Base-by-base conservation (phyloP, 1,140 invertebrate species). In the Drosophila sucinea region DNA sequence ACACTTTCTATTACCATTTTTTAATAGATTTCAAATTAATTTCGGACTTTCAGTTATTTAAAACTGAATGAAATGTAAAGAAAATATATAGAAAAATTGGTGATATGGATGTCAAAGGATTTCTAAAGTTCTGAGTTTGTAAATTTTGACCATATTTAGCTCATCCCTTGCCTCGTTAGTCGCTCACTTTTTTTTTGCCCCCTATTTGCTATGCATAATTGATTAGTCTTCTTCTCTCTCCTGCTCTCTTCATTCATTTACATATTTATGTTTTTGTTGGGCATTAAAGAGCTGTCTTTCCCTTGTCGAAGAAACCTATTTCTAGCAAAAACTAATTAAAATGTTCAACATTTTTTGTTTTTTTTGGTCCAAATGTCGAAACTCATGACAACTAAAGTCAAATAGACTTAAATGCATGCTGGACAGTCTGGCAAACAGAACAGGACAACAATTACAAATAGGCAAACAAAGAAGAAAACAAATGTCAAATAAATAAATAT, bases 401-500 rank as follows among this genome's bases (percentile, higher is more conserved):
- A 84, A 79, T 68, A 76, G 67, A 77, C 74, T 71, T 70, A 58
- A 72, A 44, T 63, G 69, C 61, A 73, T 17, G 17, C 47, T 30
- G 25, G 25, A 38, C 10, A 41, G 60, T 56, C 40, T 65, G 47
- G 60, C 56, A 57, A 25, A 33, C 32, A 60, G 7, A 10, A n/a
- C 41, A 11, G 30, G 25, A 32, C 4, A 11, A 17, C 27, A 56
- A 35, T 25, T 47, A 51, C 27, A 38, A 33, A 55, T 25, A 65
- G 47, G 38, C 66, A 64, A 70, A 64, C 60, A 64, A 17, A 17
- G 17, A 17, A 51, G 33, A 55, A 61, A 33, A 67, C 60, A 79
- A 83, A 76, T 77, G 81, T 44, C 69, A 86, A 86, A 81, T 86
- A 79, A 86, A 86, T 87, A 86, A 87, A 85, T 87, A 87, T 87